These are phyloP conservation scores for Ornithoptera alexandrae DNA, from an alignment of 2,888 invertebrate genomes.

Conservation along the genomic window DNA sequence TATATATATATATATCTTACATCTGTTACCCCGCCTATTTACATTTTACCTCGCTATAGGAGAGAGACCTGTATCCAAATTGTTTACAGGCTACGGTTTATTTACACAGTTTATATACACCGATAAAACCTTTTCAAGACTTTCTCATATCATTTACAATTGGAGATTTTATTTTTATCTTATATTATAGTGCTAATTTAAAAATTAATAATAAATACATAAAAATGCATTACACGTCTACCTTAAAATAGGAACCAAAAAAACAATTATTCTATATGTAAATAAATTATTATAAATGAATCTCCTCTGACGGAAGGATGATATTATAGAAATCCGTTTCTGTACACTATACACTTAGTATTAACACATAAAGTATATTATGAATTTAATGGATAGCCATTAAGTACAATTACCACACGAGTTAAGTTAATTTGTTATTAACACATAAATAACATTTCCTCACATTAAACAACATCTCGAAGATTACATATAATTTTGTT, in stretches of 20 bases:
- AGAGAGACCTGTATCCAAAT: conserved; percentile 26
- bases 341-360: conserved; percentile 59
- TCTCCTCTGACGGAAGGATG: conserved; percentile 48
- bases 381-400: conserved; percentile 14
- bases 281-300: conserved; percentile 65
- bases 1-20: conserved; percentile 9
- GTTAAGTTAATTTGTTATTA: conserved; percentile 7
- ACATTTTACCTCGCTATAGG: conserved; percentile 18
- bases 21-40: conserved; percentile 22
- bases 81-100: conserved; percentile 34
- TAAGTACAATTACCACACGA: conserved; percentile 24
- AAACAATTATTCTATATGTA: conserved; percentile 50
- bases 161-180: conserved; percentile 32
- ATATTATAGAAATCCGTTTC: conserved; percentile 59
- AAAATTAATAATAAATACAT: conserved; percentile 64
- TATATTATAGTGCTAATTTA: conserved; percentile 39
- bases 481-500: neutral
- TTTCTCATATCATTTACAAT: conserved; percentile 34
- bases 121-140: conserved; percentile 34
- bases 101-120: conserved; percentile 43
- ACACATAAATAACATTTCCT: conserved; percentile 1
- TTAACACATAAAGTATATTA: conserved; percentile 33
- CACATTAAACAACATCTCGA: neutral
- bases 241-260: conserved; percentile 77
- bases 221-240: conserved; percentile 62